phyloP scores from a whole-genome alignment of 2,113 vertebrate genomes.

The Trematocara variabile region DNA sequence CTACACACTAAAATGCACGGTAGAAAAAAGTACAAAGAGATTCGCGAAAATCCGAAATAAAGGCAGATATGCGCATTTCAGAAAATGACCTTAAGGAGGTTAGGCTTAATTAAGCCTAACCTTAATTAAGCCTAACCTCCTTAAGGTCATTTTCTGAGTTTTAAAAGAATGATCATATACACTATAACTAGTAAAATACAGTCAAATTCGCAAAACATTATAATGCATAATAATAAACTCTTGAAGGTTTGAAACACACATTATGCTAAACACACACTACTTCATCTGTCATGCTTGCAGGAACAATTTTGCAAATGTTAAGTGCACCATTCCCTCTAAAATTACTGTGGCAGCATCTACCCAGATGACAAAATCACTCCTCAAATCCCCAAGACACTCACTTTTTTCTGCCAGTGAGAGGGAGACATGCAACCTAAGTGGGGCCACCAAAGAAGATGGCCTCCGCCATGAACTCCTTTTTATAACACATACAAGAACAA shows the following conservation, averaged over 20 bases:
- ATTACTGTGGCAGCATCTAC: not conserved
- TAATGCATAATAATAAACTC: not conserved
- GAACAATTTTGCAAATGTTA: not conserved
- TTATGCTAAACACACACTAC: not conserved
- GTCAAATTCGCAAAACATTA: not conserved
- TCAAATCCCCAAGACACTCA: not conserved
- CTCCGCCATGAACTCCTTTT: slow-evolving; percentile 66
- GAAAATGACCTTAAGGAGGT: not conserved
- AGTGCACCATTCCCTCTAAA: not conserved
- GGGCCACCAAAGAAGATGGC: slow-evolving; percentile 81
- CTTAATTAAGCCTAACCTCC: not conserved
- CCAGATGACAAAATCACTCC: not conserved
- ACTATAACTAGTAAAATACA: not conserved
- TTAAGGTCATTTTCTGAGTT: not conserved
- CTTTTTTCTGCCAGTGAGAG: not conserved
- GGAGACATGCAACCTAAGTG: not conserved
- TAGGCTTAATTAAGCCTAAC: not conserved
- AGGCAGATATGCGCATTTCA: not conserved
- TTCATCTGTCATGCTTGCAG: not conserved
- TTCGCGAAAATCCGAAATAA: not conserved
- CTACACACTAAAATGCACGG: not conserved
- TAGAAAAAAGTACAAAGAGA: not conserved
- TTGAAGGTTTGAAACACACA: not conserved
- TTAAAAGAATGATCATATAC: not conserved
- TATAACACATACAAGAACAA: slow-evolving; percentile 58